Conservation (phyloP, 2,113 vertebrate species). For the Andinoacara biseriatus region DNA sequence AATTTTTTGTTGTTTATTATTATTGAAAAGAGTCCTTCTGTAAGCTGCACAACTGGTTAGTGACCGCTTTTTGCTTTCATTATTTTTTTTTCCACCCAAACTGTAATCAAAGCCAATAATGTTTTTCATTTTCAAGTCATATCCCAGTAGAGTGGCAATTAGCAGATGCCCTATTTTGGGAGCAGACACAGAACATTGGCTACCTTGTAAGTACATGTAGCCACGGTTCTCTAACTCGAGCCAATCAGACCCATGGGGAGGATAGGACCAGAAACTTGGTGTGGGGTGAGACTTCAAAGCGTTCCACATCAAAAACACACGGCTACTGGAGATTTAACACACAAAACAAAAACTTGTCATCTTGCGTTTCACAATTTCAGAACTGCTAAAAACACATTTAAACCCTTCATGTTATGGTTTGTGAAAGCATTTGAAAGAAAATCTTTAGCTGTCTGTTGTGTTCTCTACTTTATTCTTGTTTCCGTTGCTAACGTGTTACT, state of each 20-base stretch:
- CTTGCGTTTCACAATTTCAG: background rate
- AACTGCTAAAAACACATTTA: background rate
- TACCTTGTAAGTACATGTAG: background rate
- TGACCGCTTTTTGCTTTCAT: background rate
- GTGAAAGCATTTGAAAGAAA: background rate
- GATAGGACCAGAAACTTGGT: background rate
- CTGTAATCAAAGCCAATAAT: background rate
- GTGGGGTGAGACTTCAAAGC: background rate
- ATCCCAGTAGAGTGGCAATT: conserved; percentile 18
- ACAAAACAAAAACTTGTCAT: too few species aligned
- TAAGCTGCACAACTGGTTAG: background rate
- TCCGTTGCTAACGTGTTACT: background rate
- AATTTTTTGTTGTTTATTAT: background rate
- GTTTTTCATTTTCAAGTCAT: conserved; percentile 25
- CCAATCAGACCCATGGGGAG: background rate
- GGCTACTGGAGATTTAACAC: background rate
- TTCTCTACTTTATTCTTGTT: background rate
- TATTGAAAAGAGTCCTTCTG: background rate
- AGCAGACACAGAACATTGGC: conserved; percentile 38
- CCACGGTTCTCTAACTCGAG: background rate
- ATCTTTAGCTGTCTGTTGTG: background rate
- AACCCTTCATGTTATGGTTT: background rate
- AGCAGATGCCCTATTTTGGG: background rate
- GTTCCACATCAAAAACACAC: background rate
- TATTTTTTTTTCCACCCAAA: background rate